These are phyloP conservation scores for Sigmodon hispidus DNA, from an alignment of 2,113 vertebrate species.

Conservation along the genomic window DNA sequence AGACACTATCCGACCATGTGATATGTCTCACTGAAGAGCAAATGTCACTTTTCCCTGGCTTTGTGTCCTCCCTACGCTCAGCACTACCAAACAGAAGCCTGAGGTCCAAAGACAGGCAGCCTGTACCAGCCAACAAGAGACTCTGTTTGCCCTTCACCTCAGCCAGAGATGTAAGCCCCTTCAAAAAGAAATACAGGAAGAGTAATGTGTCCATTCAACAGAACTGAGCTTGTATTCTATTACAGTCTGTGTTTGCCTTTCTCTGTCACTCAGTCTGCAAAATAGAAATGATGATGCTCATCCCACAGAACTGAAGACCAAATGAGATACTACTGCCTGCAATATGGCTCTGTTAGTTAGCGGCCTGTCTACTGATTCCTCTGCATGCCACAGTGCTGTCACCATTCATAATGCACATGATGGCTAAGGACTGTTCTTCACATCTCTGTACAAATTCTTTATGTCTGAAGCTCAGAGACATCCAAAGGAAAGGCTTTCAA, in stretches of 20 bases:
- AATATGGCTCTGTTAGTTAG: not conserved
- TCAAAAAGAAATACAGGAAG: not conserved
- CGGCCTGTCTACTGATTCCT: not conserved
- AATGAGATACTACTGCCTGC: not conserved
- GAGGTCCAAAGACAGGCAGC: not conserved
- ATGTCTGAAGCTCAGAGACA: not conserved
- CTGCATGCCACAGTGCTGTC: accelerated
- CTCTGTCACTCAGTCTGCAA: not conserved
- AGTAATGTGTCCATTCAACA: accelerated
- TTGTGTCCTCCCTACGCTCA: accelerated
- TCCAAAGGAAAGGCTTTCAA: not conserved
- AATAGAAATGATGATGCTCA: accelerated
- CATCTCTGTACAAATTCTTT: not conserved
- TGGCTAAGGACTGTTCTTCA: not conserved
- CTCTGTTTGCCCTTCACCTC: no score
- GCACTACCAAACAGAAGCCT: not conserved
- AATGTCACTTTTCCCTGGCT: no score
- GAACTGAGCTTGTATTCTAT: not conserved
- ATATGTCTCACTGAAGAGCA: accelerated
- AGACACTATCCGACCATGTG: not conserved
- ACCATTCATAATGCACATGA: not conserved
- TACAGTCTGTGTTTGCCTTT: not conserved
- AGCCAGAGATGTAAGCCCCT: not conserved
- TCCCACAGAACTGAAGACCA: not conserved
- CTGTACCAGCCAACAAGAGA: no score